Evolutionary conservation across 2,797 vertebrate species (phyloP), one percentile per base, ranked within the genome.

Genomic region (Sparus aurata): DNA sequence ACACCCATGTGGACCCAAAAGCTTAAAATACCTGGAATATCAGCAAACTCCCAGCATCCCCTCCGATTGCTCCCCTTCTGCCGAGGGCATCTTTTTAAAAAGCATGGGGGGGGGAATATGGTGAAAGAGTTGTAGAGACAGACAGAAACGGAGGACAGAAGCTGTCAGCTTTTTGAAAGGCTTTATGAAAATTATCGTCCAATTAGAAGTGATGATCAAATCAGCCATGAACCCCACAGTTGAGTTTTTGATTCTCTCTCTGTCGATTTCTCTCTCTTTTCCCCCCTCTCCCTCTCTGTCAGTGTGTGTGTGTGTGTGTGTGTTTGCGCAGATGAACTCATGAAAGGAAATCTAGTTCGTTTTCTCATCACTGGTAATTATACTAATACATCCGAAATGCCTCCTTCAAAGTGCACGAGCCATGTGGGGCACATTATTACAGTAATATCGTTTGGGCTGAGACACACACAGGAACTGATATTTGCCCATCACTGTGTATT

Each of bases 321-420:
- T 95, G 94, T 93, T 94, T 87, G 89, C 20, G 96, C 95, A 96
- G 95, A 97, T 96, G 95, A 97, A 97, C 95, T 97, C 94, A 90
- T 93, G 95, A 97, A 96, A 97, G 96, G 94, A 97, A 96, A 98
- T 97, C 96, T 96, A 96, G 96, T 96, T 96, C 95, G 95, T 97
- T 97, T 97, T 96, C 96, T 97, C 96, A 97, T 97, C 96, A 96
- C 95, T 95, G 95, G 93, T 97, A 98, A 98, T 98, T 98, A 97
- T 94, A 97, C 96, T 96, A 96, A 97, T 96, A 96, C 95, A 95
- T 96, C 94, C 94, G 95, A 97, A 97, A 97, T 96, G 95, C 96
- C 95, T 97, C 93, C 94, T 96, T 96, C 96, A 97, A 97, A 97
- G 97, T 96, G 95, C 95, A 96, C 93, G 93, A 97, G 96, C 95